Evolutionary conservation across 2,797 vertebrate species (phyloP), one percentile per base, ranked within the genome.

Genomic region (Sebastes goodei): DNA sequence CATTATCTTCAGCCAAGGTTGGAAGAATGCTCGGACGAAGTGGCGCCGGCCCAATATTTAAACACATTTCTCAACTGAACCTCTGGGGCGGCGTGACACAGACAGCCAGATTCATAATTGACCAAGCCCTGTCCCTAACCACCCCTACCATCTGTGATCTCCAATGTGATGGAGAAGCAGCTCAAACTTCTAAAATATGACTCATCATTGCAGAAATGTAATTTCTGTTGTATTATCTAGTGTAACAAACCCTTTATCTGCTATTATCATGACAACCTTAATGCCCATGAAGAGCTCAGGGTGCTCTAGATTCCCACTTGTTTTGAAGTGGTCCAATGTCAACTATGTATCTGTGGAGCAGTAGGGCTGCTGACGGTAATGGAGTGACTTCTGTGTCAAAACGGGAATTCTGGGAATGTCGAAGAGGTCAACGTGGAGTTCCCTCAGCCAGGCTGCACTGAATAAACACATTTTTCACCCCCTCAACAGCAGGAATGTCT

Each of bases 1-100:
- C 92, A 93, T 95, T 95, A 95, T 86, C 86, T 80, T 62, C 82
- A 76, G 91, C 74, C 88, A 81, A 87, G 89, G 85, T 88, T 83
- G 88, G 86, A 84, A 60, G 81, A 91, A 90, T 84, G 87, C 74
- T 87, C 3, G 30, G 86, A 90, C 88, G 7, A 32, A 87, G 85
- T 79, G 93, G 93, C 90, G 92, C 92, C 93, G 30, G 78, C 65
- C 85, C 87, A 91, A 88, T 81, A 75, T 92, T 90, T 80, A 88
- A 93, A 93, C 76, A 84, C 81, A 88, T 86, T 81, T 90, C 83
- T 85, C 83, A 83, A 66, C n/a, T n/a, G 30, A 79, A 90, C 86
- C 86, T 84, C 80, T 70, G 80, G 85, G 78, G 71, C 52, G 15
- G 55, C 12, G 10, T 81, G 79, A 86, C 78, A 79, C 63, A 79